Conservation (phyloP, 1,140 invertebrate species). For the Drosophila arizonae region DNA sequence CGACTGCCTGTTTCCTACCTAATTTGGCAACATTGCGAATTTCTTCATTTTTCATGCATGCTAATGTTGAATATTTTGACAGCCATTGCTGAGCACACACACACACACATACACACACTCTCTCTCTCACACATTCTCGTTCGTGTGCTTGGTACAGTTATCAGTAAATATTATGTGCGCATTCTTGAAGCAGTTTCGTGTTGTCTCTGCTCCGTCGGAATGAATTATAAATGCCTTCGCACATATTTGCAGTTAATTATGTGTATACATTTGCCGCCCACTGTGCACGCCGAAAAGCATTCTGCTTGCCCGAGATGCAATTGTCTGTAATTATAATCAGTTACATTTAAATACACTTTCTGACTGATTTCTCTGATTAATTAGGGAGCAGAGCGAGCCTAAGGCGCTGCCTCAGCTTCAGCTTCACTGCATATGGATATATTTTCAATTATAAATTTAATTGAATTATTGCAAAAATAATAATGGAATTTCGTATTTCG, state of each 20-base stretch:
- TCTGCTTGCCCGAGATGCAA: too few species aligned
- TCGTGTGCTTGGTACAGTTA: background rate
- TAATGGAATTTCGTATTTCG: too few species aligned
- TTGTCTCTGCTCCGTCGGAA: conserved; percentile 1
- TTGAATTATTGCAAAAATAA: too few species aligned
- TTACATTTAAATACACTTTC: too few species aligned
- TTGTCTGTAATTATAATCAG: too few species aligned
- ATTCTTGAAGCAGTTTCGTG: conserved; percentile 19
- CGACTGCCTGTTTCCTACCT: conserved; percentile 41
- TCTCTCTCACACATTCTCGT: background rate
- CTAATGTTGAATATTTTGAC: conserved; percentile 74
- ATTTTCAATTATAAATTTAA: too few species aligned
- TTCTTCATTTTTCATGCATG: conserved; percentile 77
- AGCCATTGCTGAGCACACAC: conserved; percentile 36
- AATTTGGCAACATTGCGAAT: conserved; percentile 69
- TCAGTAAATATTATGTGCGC: conserved; percentile 21
- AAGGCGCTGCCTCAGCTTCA: too few species aligned
- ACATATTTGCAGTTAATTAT: conserved; percentile 19
- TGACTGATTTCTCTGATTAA: too few species aligned
- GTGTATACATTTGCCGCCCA: background rate
- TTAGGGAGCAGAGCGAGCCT: too few species aligned
- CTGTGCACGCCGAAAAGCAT: too few species aligned
- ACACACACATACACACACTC: background rate
- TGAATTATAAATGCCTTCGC: conserved; percentile 29
- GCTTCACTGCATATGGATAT: too few species aligned